phyloP scores from a whole-genome alignment of 2,888 invertebrate species.

The Polydesmus complanatus region DNA sequence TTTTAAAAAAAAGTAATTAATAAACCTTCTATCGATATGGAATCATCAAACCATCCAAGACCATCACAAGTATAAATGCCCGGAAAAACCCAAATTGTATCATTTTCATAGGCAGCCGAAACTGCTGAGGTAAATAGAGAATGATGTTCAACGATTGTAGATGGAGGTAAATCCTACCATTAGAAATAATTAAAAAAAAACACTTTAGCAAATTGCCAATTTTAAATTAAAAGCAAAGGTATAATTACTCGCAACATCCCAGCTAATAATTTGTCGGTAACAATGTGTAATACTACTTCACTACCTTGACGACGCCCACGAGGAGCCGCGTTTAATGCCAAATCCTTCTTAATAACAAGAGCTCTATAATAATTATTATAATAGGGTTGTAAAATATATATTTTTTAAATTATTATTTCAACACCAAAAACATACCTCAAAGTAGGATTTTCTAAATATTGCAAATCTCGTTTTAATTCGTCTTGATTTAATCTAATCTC shows the following conservation, averaged over 20 bases:
- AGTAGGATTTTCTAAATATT: conserved; percentile 22
- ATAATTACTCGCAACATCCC: conserved; percentile 7
- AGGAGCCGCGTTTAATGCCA: conserved; percentile 1
- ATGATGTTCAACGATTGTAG: conserved; percentile 6
- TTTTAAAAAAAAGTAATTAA: too few species aligned
- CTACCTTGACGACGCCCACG: neutral
- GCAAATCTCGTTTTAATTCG: conserved; percentile 22
- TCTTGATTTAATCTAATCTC: conserved; percentile 20
- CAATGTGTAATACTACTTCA: conserved; percentile 7
- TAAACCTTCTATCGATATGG: conserved; percentile 21
- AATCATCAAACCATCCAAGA: conserved; percentile 22
- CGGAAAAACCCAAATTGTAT: conserved; percentile 21
- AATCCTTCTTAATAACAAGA: conserved; percentile 7
- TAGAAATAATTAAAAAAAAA: neutral
- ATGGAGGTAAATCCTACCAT: neutral
- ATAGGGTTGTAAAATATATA: neutral
- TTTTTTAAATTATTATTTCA: neutral
- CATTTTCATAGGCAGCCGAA: conserved; percentile 19
- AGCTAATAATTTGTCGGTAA: conserved; percentile 6
- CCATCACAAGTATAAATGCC: conserved; percentile 21
- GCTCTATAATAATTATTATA: neutral
- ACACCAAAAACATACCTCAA: conserved; percentile 16
- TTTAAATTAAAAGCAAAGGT: neutral
- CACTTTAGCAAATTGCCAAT: neutral
- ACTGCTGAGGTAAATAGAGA: conserved; percentile 18